phyloP scores from a whole-genome alignment of 1,140 invertebrate species.

The Lepidotrigona ventralis region DNA sequence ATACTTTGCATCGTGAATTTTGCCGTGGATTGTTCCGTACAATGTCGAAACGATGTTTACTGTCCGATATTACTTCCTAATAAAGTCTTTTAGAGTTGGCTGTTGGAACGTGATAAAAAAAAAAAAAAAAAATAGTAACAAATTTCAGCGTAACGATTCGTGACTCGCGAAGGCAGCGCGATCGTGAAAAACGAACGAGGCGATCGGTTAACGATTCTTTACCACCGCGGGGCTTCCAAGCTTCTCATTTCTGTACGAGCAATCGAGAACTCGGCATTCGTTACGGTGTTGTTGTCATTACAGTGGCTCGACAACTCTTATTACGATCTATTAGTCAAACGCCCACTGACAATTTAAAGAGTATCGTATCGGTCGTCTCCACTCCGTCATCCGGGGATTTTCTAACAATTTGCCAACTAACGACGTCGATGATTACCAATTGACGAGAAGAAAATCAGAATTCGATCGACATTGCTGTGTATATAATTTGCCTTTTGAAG shows the following conservation, averaged over 20 bases:
- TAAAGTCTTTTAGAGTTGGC: too few relatives aligned
- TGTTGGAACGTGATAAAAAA: too few relatives aligned
- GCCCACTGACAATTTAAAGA: conserved; percentile 69
- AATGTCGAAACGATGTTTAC: too few relatives aligned
- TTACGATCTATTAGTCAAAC: conserved; percentile 70
- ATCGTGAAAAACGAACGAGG: neutral
- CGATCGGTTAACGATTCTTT: conserved; percentile 8
- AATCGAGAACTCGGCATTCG: conserved; percentile 50
- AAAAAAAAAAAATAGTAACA: too few relatives aligned
- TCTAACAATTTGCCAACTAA: neutral
- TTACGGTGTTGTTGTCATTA: conserved; percentile 65
- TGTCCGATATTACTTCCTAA: too few relatives aligned
- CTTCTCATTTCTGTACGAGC: conserved; percentile 7
- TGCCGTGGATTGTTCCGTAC: too few relatives aligned
- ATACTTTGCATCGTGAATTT: too few relatives aligned
- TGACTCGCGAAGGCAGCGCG: too few relatives aligned
- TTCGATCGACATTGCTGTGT: neutral
- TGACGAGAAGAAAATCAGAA: neutral
- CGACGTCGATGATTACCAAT: neutral
- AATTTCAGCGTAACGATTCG: too few relatives aligned
- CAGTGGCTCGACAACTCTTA: conserved; percentile 65
- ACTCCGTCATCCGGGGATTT: neutral
- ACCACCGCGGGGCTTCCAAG: neutral
- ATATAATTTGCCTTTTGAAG: too few relatives aligned
- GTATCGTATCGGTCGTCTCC: conserved; percentile 37